These are phyloP conservation scores for Scolopax bukidnonensis DNA, from an alignment of 2,797 vertebrate genomes.

Conservation along the genomic window DNA sequence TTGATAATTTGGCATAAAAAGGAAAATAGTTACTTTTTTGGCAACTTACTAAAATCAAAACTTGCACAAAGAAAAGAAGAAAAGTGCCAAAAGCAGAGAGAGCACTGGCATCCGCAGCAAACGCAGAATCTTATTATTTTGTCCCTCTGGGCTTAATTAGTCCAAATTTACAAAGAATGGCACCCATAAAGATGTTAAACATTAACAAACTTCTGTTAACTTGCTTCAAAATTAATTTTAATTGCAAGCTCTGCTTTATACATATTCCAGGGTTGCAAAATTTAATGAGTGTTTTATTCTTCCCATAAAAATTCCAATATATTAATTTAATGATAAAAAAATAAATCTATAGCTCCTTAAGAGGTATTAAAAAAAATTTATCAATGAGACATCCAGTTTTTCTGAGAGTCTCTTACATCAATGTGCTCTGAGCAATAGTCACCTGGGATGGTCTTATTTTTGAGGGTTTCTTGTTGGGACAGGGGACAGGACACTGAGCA, in stretches of 20 bases:
- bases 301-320: neutral
- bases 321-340: neutral
- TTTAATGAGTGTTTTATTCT: conserved; percentile 14
- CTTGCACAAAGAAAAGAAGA: neutral
- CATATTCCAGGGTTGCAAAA: neutral
- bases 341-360: neutral
- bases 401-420: too few species aligned
- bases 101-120: conserved; percentile 49
- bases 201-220: conserved; percentile 66
- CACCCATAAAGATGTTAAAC: conserved; percentile 72
- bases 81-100: conserved; percentile 49
- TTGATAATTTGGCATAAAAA: neutral
- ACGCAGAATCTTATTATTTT: conserved; percentile 67
- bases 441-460: neutral
- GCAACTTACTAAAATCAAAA: neutral
- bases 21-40: neutral
- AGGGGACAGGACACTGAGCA: neutral
- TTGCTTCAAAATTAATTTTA: conserved; percentile 62
- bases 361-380: neutral
- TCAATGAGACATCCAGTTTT: neutral
- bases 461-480: neutral
- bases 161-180: conserved; percentile 73
- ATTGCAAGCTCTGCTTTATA: conserved; percentile 38
- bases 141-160: conserved; percentile 84
- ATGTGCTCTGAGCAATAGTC: neutral